Conservation (phyloP, 2,888 invertebrate genomes). For the Tethea ocularis region DNA sequence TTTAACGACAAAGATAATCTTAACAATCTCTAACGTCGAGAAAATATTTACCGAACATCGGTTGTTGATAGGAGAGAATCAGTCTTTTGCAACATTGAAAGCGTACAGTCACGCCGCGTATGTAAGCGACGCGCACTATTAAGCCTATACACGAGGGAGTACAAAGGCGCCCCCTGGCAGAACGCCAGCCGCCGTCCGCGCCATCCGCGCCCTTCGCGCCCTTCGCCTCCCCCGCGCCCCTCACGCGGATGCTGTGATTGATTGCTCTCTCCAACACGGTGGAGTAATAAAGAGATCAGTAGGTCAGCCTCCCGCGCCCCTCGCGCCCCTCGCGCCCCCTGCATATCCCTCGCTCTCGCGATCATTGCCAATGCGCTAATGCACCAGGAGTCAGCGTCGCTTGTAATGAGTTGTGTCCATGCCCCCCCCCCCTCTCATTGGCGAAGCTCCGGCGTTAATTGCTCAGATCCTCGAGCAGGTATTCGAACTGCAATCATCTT, state of each 20-base stretch:
- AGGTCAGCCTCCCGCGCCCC: background rate
- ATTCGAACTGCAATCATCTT: background rate
- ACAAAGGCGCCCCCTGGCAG: constrained; percentile 6
- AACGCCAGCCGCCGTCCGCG: background rate
- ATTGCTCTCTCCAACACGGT: background rate
- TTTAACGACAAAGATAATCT: no score
- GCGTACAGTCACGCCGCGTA: background rate
- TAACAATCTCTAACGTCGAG: no score
- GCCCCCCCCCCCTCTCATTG: background rate
- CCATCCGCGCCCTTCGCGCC: background rate
- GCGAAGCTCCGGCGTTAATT: background rate
- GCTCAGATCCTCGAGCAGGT: background rate
- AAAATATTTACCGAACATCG: no score
- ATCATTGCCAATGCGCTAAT: background rate
- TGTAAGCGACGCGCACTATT: constrained; percentile 2
- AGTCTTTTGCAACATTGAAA: background rate
- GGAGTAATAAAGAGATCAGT: constrained; percentile 2
- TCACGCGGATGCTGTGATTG: constrained; percentile 4
- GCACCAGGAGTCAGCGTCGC: background rate
- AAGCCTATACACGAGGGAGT: background rate
- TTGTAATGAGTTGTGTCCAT: background rate
- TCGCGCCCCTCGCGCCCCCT: background rate
- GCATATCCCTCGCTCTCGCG: background rate
- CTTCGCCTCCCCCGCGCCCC: background rate
- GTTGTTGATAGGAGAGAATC: background rate